Conservation (phyloP, 2,888 invertebrate genomes). For the Germaria angustata region DNA sequence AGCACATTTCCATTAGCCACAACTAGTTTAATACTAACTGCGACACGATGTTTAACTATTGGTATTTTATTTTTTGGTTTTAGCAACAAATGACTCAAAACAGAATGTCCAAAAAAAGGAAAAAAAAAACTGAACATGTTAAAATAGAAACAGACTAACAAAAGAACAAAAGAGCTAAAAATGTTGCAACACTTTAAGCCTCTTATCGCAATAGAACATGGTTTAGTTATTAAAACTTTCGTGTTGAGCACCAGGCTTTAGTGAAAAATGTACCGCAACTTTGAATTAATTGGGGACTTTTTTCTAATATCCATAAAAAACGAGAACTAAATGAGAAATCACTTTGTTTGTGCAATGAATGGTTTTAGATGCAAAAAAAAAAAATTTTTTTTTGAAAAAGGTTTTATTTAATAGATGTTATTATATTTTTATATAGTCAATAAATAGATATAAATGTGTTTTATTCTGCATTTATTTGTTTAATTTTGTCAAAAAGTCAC, state of each 20-base stretch:
- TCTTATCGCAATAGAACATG: constrained; percentile 62
- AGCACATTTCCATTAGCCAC: neutral
- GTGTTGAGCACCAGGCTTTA: constrained; percentile 47
- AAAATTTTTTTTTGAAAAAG: too few relatives aligned
- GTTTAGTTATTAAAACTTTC: constrained; percentile 60
- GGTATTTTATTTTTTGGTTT: neutral
- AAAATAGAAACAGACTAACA: constrained; percentile 13
- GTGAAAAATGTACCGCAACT: neutral
- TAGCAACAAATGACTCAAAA: constrained; percentile 19
- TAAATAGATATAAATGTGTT: too few relatives aligned
- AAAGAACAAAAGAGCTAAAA: constrained; percentile 32
- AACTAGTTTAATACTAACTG: neutral
- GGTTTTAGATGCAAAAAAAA: too few relatives aligned
- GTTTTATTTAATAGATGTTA: too few relatives aligned
- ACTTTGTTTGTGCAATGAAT: too few relatives aligned
- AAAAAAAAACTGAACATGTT: neutral
- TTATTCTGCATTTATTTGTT: too few relatives aligned
- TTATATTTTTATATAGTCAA: too few relatives aligned
- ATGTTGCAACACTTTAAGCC: constrained; percentile 62
- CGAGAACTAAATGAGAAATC: too few relatives aligned
- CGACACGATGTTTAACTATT: neutral
- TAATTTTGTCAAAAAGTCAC: too few relatives aligned
- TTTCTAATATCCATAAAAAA: too few relatives aligned
- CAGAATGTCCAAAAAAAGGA: constrained; percentile 1
- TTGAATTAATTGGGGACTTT: neutral